A percentile compares a stretch with the other conserved stretches of the same genome.
phyloP scores from a whole-genome alignment of 1,140 invertebrate species.

The Bilobella aurantiaca region DNA sequence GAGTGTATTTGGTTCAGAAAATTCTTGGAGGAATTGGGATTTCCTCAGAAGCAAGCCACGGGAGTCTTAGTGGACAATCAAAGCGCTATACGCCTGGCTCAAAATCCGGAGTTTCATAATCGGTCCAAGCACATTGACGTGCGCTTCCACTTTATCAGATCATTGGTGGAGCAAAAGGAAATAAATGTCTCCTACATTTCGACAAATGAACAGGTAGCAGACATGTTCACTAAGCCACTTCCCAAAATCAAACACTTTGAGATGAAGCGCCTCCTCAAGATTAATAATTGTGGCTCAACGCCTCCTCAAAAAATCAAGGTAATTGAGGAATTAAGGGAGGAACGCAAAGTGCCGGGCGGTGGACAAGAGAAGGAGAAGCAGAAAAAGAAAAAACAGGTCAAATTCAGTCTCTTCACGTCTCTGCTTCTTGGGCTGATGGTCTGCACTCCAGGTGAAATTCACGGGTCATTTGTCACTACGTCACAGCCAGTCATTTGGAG shows the following conservation, averaged over 20 bases:
- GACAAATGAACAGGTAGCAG: constrained; percentile 36
- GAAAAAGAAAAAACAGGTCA: too few relatives aligned
- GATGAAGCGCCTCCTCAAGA: neutral
- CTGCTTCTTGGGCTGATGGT: neutral
- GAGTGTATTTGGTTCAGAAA: constrained; percentile 36
- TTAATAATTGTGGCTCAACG: neutral
- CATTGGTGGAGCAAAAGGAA: constrained; percentile 17
- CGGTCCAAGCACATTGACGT: constrained; percentile 40
- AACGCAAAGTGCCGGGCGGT: too few relatives aligned
- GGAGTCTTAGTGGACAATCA: constrained; percentile 36
- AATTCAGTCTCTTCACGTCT: neutral
- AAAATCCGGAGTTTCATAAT: constrained; percentile 40
- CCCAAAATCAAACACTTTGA: constrained; percentile 1
- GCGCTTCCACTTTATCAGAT: constrained; percentile 36
- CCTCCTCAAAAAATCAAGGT: neutral
- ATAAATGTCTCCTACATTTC: constrained; percentile 10
- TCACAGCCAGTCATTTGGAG: constrained; percentile 4
- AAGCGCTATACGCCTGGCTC: constrained; percentile 35
- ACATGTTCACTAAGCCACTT: constrained; percentile 34
- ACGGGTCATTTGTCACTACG: neutral
- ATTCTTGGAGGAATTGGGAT: constrained; percentile 33
- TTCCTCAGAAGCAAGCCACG: constrained; percentile 18
- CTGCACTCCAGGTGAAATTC: neutral
- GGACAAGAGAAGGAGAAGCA: too few relatives aligned
- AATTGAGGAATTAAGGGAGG: too few relatives aligned